Evolutionary conservation across 2,888 invertebrate species (phyloP).

Genomic region (Cheilosia grossa): DNA sequence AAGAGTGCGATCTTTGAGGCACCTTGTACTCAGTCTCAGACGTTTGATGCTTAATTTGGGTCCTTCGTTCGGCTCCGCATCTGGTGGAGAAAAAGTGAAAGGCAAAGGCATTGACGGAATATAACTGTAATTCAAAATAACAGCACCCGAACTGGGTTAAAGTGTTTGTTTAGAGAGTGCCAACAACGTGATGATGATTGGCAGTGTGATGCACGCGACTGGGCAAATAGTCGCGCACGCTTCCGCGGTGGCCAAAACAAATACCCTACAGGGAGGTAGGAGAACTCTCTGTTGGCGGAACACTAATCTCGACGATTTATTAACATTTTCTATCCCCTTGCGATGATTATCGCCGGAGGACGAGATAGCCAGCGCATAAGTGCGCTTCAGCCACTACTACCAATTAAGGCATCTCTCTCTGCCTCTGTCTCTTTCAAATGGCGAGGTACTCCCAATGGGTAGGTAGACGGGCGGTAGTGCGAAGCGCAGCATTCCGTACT

Average conservation of each 20-base stretch:
- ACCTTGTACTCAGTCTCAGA: constrained; percentile 23
- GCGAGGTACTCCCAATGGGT: not conserved
- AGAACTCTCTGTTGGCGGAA: constrained; percentile 50
- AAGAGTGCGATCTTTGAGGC: constrained; percentile 45
- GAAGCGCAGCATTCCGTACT: too few species aligned
- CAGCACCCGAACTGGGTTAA: constrained; percentile 60
- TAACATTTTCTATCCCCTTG: constrained; percentile 72
- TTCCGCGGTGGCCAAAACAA: constrained; percentile 29
- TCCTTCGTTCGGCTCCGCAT: constrained; percentile 38
- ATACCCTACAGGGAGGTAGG: constrained; percentile 69
- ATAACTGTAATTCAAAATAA: constrained; percentile 64
- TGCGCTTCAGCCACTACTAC: constrained; percentile 40
- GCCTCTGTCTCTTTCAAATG: not conserved
- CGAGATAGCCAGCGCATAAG: constrained; percentile 21
- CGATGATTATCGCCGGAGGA: constrained; percentile 66
- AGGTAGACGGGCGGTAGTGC: constrained; percentile 1
- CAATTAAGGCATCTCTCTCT: constrained; percentile 66
- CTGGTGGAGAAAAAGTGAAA: constrained; percentile 65
- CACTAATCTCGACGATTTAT: constrained; percentile 69
- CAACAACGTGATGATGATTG: constrained; percentile 45
- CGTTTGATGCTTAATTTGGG: constrained; percentile 37
- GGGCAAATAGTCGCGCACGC: constrained; percentile 36
- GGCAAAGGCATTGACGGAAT: constrained; percentile 52
- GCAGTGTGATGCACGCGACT: constrained; percentile 42
- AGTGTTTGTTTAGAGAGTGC: constrained; percentile 52